These are phyloP conservation scores for Caligus rogercresseyi DNA, from an alignment of 1,140 invertebrate species.

Conservation along the genomic window DNA sequence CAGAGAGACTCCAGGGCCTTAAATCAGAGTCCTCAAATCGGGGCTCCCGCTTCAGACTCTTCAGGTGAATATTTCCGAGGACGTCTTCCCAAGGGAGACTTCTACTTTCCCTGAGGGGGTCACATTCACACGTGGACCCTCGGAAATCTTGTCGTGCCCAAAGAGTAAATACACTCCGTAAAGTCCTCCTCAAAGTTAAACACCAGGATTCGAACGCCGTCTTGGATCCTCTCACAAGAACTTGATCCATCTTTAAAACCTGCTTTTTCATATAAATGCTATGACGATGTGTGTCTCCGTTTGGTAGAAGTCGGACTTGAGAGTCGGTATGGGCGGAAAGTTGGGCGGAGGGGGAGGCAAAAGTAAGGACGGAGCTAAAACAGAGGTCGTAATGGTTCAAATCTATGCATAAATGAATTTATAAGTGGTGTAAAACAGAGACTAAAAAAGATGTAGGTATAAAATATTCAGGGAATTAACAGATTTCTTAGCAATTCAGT, in stretches of 20 bases:
- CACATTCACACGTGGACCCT: background rate
- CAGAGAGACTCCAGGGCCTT: background rate
- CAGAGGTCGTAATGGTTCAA: background rate
- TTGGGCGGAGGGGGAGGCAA: constrained; percentile 9
- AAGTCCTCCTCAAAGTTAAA: background rate
- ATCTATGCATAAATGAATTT: too few species aligned
- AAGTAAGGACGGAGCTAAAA: background rate
- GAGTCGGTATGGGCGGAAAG: constrained; percentile 19
- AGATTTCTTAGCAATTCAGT: background rate
- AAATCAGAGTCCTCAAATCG: background rate
- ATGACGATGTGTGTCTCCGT: constrained; percentile 27
- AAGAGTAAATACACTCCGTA: background rate
- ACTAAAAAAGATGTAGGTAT: too few species aligned
- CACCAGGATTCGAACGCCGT: background rate
- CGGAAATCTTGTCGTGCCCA: background rate
- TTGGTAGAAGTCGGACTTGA: constrained; percentile 31
- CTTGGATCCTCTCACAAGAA: constrained; percentile 24
- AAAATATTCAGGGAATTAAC: background rate
- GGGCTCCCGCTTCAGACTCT: background rate
- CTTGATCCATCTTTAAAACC: constrained; percentile 17
- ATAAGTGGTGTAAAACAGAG: too few species aligned
- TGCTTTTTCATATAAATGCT: constrained; percentile 29
- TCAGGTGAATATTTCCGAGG: background rate
- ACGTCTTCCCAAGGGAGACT: background rate
- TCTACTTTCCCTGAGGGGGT: background rate